These are phyloP conservation scores for Chaenogobius annularis DNA, from an alignment of 2,113 vertebrate genomes.

Conservation along the genomic window DNA sequence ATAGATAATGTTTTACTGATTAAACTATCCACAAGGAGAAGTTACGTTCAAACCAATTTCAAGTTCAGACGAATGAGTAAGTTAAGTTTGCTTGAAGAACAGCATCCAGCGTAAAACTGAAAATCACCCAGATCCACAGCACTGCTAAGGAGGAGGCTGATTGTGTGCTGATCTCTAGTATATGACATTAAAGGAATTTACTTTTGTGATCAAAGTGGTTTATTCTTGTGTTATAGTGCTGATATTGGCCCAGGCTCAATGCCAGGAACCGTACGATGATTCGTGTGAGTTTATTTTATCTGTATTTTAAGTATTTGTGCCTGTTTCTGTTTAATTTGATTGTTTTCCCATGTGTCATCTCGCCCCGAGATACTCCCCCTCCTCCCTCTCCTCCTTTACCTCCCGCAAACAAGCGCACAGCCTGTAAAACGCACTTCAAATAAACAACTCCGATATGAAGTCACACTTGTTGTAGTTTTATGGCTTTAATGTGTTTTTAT, in stretches of 20 bases:
- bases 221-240: slow-evolving; percentile 51
- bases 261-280: slow-evolving; percentile 48
- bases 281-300: slow-evolving; percentile 66
- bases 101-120: no score
- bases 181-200: no score
- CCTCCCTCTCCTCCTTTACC: slow-evolving; percentile 31
- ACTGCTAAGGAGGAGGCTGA: background rate
- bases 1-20: background rate
- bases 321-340: slow-evolving; percentile 38
- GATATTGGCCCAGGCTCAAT: slow-evolving; percentile 68
- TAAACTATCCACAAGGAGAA: background rate
- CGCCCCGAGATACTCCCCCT: slow-evolving; percentile 35
- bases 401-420: slow-evolving; percentile 33
- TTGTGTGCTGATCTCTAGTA: no score
- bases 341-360: slow-evolving; percentile 56
- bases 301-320: slow-evolving; percentile 43
- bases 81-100: background rate
- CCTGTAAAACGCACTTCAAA: slow-evolving; percentile 41
- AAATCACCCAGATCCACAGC: background rate
- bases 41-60: background rate
- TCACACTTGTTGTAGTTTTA: slow-evolving; percentile 35
- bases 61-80: background rate
- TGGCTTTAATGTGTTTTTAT: slow-evolving; percentile 33
- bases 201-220: background rate
- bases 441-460: slow-evolving; percentile 53